A percentile compares a stretch with the other conserved stretches of the same genome.
Conservation (phyloP, 37 sponge, comb jelly and placozoan genomes). For the Tethya wilhelma region DNA sequence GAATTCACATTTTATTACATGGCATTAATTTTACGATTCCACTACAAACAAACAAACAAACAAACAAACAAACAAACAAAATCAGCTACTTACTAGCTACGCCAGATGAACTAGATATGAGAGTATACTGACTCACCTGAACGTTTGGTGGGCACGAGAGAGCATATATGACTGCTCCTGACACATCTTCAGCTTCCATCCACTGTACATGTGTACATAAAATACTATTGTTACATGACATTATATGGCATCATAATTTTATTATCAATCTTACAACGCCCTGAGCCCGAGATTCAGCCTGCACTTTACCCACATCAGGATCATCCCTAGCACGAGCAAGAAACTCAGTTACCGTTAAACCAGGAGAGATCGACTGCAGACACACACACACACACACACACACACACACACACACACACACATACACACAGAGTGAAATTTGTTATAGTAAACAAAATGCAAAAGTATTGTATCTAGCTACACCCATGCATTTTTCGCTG, state of each 20-base stretch:
- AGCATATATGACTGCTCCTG: constrained; percentile 58
- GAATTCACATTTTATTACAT: neutral
- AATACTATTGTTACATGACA: neutral
- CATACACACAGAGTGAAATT: neutral
- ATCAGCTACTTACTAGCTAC: no score
- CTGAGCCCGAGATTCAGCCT: constrained; percentile 39
- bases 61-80: no score
- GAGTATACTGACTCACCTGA: constrained; percentile 29
- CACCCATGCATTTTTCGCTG: no score
- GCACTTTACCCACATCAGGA: constrained; percentile 37
- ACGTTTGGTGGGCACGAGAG: constrained; percentile 70
- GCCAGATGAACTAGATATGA: neutral
- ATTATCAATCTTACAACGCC: constrained; percentile 1
- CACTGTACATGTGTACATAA: constrained; percentile 14
- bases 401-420: no score
- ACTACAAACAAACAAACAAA: no score
- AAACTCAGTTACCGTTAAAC: constrained; percentile 77
- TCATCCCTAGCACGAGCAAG: constrained; percentile 22
- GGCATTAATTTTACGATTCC: no score
- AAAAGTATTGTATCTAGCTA: no score
- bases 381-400: neutral
- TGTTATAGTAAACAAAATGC: neutral
- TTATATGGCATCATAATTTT: neutral
- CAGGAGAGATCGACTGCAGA: constrained; percentile 75
- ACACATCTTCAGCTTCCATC: constrained; percentile 74